Evolutionary conservation across 2,797 vertebrate genomes (phyloP).

Genomic region (Crenichthys baileyi): DNA sequence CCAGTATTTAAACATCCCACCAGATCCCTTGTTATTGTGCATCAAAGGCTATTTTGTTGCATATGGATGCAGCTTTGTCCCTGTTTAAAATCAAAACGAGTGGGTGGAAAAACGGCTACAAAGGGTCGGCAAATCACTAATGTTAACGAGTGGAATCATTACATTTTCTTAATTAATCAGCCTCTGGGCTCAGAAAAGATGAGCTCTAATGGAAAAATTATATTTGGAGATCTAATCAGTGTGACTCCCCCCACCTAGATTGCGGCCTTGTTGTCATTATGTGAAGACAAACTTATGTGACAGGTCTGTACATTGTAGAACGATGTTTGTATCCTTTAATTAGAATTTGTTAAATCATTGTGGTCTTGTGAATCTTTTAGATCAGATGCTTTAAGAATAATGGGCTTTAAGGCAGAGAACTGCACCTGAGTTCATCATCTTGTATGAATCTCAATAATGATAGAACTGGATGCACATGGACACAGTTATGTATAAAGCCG

Average conservation of each 20-base stretch:
- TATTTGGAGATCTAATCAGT: constrained; percentile 70
- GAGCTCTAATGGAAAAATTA: constrained; percentile 71
- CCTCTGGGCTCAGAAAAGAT: constrained; percentile 60
- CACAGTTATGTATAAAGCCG: neutral
- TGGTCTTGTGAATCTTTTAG: neutral
- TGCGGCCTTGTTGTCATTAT: constrained; percentile 50
- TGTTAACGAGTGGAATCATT: constrained; percentile 70
- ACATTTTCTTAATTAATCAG: constrained; percentile 67
- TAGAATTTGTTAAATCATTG: neutral
- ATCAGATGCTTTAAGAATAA: neutral
- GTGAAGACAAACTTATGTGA: constrained; percentile 19
- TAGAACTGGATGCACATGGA: neutral
- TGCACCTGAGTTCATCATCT: neutral
- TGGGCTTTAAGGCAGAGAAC: neutral
- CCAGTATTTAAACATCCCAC: neutral
- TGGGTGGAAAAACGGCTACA: constrained; percentile 34
- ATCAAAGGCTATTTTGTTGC: constrained; percentile 41
- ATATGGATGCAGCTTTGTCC: constrained; percentile 31
- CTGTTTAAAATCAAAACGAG: constrained; percentile 36
- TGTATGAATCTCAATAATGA: neutral
- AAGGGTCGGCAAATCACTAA: constrained; percentile 51
- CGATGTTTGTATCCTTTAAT: neutral
- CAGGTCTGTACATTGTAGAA: neutral
- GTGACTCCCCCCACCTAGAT: neutral
- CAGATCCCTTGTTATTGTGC: constrained; percentile 16